Conservation (phyloP, 2,113 vertebrate species). For the Calyptomena viridis region DNA sequence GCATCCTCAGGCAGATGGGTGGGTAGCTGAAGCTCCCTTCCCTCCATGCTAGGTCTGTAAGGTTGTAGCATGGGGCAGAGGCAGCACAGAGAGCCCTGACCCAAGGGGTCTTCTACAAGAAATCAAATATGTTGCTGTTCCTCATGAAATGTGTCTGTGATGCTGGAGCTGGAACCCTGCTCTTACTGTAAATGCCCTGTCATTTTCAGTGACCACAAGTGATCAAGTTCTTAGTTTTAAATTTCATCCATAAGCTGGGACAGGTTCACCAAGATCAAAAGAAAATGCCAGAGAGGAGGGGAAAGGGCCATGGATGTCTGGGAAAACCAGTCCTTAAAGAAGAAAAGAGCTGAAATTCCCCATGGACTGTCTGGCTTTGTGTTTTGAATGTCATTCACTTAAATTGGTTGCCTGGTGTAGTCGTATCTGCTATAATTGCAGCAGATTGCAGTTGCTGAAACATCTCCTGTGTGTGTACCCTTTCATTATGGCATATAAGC, state of each 20-base stretch:
- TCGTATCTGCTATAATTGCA: slow-evolving; percentile 51
- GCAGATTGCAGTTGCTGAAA: slow-evolving; percentile 35
- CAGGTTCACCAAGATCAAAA: slow-evolving; percentile 57
- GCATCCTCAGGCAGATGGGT: too few species aligned
- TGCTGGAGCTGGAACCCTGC: neutral
- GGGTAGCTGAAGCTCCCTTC: neutral
- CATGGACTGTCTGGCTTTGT: slow-evolving; percentile 25
- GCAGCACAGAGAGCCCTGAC: neutral
- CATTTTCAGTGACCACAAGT: slow-evolving; percentile 28
- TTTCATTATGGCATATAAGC: slow-evolving; percentile 50
- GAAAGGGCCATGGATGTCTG: neutral
- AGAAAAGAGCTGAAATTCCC: slow-evolving; percentile 36
- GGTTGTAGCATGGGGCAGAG: neutral
- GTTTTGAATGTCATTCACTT: neutral
- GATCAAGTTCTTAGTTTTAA: slow-evolving; percentile 1
- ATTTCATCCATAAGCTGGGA: neutral
- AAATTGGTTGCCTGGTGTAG: slow-evolving; percentile 12
- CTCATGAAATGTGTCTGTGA: neutral
- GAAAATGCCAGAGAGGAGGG: neutral
- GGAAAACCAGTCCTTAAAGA: slow-evolving; percentile 39
- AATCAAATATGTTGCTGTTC: neutral
- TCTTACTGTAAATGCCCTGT: slow-evolving; percentile 8
- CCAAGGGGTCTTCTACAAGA: neutral
- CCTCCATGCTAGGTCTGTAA: neutral
- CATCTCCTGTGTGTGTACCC: neutral